Evolutionary conservation across 1,140 invertebrate genomes (phyloP).

Genomic region (Heliconius melpomene): DNA sequence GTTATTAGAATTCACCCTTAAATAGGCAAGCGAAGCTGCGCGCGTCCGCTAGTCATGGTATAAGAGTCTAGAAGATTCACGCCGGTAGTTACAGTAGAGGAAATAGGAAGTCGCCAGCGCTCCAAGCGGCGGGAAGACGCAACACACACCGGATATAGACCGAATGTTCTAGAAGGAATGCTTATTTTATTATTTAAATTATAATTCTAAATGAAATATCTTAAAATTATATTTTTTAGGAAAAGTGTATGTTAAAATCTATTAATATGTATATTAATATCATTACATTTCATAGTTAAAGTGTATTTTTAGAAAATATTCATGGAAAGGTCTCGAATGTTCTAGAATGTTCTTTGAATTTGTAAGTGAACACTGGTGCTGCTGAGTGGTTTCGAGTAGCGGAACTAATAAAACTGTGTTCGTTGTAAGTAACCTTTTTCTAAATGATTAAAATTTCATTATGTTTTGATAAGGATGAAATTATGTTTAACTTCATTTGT

Average conservation of each 20-base stretch:
- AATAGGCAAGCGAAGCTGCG: too few species aligned
- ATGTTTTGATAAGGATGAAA: background rate
- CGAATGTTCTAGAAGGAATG: slow-evolving; percentile 59
- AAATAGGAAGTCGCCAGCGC: slow-evolving; percentile 57
- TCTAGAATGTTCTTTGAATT: slow-evolving; percentile 55
- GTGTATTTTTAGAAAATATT: slow-evolving; percentile 17
- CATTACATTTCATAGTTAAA: background rate
- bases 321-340: slow-evolving; percentile 60
- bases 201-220: slow-evolving; percentile 39
- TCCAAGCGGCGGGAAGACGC: slow-evolving; percentile 48
- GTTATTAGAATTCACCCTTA: too few species aligned
- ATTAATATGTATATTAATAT: slow-evolving; percentile 8
- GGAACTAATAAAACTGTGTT: slow-evolving; percentile 24
- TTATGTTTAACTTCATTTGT: background rate
- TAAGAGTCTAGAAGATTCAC: slow-evolving; percentile 48
- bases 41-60: too few species aligned
- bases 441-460: background rate
- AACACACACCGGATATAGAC: slow-evolving; percentile 52
- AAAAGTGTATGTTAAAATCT: background rate
- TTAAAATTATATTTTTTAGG: background rate
- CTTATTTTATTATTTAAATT: slow-evolving; percentile 27
- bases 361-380: slow-evolving; percentile 7
- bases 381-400: slow-evolving; percentile 51
- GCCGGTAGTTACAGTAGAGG: slow-evolving; percentile 35
- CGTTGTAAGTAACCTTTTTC: slow-evolving; percentile 54